A percentile compares a stretch with the other conserved stretches of the same genome.
Evolutionary conservation across 2,113 vertebrate species (phyloP).

Genomic region (Actenoides hombroni): DNA sequence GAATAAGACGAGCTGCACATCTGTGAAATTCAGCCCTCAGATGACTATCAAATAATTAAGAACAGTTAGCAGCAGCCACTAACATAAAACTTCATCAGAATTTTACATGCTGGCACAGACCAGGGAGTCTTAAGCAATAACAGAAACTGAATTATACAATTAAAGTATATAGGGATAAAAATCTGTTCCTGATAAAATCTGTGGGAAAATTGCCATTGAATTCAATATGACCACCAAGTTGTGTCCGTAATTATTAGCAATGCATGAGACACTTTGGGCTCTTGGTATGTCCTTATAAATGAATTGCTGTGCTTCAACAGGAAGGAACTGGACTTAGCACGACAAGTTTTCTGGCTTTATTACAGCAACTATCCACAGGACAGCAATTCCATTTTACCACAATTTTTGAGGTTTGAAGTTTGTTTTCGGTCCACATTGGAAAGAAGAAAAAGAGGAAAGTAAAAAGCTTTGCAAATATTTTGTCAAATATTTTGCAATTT

Average conservation of each 20-base stretch:
- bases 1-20: slow-evolving; percentile 22
- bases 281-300: neutral
- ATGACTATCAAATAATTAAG: slow-evolving; percentile 68
- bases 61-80: slow-evolving; percentile 48
- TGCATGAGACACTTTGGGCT: neutral
- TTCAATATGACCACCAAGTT: slow-evolving; percentile 43
- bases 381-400: neutral
- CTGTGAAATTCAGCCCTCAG: slow-evolving; percentile 56
- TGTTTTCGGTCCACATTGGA: neutral
- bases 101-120: slow-evolving; percentile 49
- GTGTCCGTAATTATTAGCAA: slow-evolving; percentile 30
- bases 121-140: slow-evolving; percentile 50
- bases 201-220: slow-evolving; percentile 40
- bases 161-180: slow-evolving; percentile 31
- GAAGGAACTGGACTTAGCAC: neutral
- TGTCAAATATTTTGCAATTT: neutral
- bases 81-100: slow-evolving; percentile 53
- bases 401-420: neutral
- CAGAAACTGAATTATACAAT: slow-evolving; percentile 41
- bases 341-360: neutral
- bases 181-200: slow-evolving; percentile 54
- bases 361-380: neutral
- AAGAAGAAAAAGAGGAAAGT: neutral
- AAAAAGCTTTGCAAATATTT: neutral
- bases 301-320: neutral